phyloP scores from a whole-genome alignment of 2,797 vertebrate genomes.

The Chaenodraco wilsoni region DNA sequence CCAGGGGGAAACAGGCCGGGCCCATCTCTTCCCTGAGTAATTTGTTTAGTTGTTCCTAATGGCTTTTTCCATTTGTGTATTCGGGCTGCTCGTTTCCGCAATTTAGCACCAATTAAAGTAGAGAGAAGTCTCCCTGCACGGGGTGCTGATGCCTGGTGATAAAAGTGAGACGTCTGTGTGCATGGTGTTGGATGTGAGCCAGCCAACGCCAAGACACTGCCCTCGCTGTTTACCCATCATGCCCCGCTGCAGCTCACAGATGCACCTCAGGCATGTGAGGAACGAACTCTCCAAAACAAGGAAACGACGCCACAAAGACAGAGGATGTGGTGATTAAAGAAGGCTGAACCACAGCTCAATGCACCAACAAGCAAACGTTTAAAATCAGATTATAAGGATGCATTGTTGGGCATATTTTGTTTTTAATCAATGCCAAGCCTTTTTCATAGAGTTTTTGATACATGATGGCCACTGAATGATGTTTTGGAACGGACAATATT shows the following conservation, averaged over 20 bases:
- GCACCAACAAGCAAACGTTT: background rate
- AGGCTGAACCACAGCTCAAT: background rate
- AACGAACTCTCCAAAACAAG: constrained; percentile 7
- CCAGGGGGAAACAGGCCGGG: constrained; percentile 16
- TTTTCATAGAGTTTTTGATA: constrained; percentile 2
- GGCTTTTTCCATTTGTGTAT: constrained; percentile 56
- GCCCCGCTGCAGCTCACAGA: constrained; percentile 21
- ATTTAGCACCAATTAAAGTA: constrained; percentile 58
- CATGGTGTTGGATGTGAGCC: constrained; percentile 58
- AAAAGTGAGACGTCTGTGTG: constrained; percentile 59
- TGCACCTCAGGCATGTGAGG: constrained; percentile 26
- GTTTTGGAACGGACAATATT: background rate
- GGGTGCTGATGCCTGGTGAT: constrained; percentile 51
- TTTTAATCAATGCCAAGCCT: constrained; percentile 10
- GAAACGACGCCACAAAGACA: background rate
- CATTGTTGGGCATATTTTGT: background rate
- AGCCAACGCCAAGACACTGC: constrained; percentile 53
- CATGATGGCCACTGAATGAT: background rate
- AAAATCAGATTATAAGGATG: constrained; percentile 10
- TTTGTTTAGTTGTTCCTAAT: constrained; percentile 58
- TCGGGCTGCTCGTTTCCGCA: constrained; percentile 52
- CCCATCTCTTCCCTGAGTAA: constrained; percentile 31
- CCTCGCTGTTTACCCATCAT: constrained; percentile 43
- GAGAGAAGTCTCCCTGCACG: constrained; percentile 21
- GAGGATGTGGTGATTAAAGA: background rate